phyloP scores from a whole-genome alignment of 1,140 invertebrate genomes.

The Ephestia elutella region DNA sequence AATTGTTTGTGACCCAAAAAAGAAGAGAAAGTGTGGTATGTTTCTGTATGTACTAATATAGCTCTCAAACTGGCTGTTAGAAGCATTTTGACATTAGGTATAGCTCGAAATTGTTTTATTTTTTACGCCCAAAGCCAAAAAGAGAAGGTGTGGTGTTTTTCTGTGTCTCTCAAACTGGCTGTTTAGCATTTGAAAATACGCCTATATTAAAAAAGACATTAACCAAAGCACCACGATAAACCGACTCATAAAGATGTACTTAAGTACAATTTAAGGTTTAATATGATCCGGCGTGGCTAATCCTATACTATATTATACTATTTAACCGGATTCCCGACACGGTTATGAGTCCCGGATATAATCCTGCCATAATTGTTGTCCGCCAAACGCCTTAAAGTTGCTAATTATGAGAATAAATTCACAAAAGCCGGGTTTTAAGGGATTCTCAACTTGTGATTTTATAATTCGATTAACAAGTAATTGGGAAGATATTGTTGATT shows the following conservation, averaged over 20 bases:
- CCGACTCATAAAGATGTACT: conserved; percentile 53
- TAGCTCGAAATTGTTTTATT: too few species aligned
- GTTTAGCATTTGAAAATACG: background rate
- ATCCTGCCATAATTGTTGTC: conserved; percentile 67
- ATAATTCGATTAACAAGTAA: background rate
- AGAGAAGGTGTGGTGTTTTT: too few species aligned
- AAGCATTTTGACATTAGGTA: too few species aligned
- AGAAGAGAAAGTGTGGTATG: too few species aligned
- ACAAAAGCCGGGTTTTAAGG: conserved; percentile 14
- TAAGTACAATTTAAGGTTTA: conserved; percentile 57
- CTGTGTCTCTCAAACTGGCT: too few species aligned
- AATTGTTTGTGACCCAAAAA: too few species aligned
- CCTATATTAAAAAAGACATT: background rate
- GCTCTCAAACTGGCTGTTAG: too few species aligned
- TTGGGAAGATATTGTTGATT: background rate
- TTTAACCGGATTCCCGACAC: conserved; percentile 58
- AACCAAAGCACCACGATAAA: conserved; percentile 29
- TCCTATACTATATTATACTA: conserved; percentile 55
- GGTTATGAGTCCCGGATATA: conserved; percentile 63
- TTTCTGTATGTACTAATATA: too few species aligned
- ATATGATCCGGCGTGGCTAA: conserved; percentile 55
- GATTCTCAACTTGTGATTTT: background rate
- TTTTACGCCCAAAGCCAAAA: too few species aligned
- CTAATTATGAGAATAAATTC: conserved; percentile 41
- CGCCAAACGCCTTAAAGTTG: conserved; percentile 56